Evolutionary conservation across 2,888 invertebrate species (phyloP).

Genomic region (Acronicta alni): DNA sequence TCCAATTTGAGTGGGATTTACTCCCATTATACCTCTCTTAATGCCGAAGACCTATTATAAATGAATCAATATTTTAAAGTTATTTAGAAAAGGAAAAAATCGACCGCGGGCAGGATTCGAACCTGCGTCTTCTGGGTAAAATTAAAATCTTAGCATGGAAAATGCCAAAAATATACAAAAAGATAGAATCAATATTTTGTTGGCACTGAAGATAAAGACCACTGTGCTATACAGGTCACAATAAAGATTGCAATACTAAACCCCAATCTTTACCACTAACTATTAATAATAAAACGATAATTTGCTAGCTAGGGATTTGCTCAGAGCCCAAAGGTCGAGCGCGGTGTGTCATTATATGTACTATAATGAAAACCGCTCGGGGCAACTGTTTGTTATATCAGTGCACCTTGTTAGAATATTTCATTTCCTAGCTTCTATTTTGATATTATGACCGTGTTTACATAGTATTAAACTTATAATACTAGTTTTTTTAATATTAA

Average conservation of each 20-base stretch:
- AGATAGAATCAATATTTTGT: too few relatives aligned
- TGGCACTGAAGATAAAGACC: constrained; percentile 2
- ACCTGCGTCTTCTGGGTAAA: too few relatives aligned
- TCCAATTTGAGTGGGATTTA: too few relatives aligned
- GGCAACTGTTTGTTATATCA: constrained; percentile 66
- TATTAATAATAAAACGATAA: constrained; percentile 55
- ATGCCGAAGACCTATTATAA: too few relatives aligned
- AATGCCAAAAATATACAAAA: too few relatives aligned
- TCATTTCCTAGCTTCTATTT: constrained; percentile 62
- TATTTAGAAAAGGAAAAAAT: too few relatives aligned
- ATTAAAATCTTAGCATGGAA: too few relatives aligned
- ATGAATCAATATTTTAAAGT: too few relatives aligned
- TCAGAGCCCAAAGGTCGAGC: constrained; percentile 61
- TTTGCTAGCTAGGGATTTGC: constrained; percentile 50
- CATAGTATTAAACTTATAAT: constrained; percentile 10
- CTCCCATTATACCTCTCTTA: too few relatives aligned
- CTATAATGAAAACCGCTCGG: constrained; percentile 63
- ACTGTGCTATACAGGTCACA: constrained; percentile 17
- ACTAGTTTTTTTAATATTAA: neutral
- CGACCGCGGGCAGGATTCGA: too few relatives aligned
- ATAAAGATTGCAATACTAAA: constrained; percentile 40
- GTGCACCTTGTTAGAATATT: constrained; percentile 63
- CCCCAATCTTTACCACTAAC: constrained; percentile 37
- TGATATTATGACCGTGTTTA: constrained; percentile 38
- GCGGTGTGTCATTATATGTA: constrained; percentile 59